phyloP scores from a whole-genome alignment of 2,113 vertebrate genomes.

The Epinephelus cyanopodus region DNA sequence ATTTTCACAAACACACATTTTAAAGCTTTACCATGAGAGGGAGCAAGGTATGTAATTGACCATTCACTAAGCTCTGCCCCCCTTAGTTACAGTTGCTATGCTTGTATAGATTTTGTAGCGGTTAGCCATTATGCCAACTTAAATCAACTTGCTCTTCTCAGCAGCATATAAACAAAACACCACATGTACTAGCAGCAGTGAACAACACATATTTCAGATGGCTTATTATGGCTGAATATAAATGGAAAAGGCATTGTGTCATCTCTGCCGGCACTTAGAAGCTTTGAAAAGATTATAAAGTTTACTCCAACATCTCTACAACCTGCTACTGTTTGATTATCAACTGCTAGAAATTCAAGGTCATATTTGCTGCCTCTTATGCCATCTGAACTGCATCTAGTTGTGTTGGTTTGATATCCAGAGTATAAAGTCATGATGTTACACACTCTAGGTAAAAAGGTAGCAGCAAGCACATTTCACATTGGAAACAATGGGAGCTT shows the following conservation, averaged over 20 bases:
- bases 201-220: background rate
- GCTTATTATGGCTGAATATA: background rate
- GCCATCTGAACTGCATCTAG: background rate
- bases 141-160: background rate
- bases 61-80: background rate
- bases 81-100: background rate
- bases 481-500: background rate
- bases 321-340: conserved; percentile 3
- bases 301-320: background rate
- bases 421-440: background rate
- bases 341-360: background rate
- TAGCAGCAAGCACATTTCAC: background rate
- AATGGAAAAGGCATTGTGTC: background rate
- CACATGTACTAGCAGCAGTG: background rate
- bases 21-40: background rate
- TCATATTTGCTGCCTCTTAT: background rate
- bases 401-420: background rate
- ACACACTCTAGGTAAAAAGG: background rate
- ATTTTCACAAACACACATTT: background rate
- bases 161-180: background rate
- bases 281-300: background rate
- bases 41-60: background rate
- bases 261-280: background rate
- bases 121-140: background rate
- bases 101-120: background rate